Conservation (phyloP, 2,888 invertebrate species). For the Rhimphoctona megacephalus region DNA sequence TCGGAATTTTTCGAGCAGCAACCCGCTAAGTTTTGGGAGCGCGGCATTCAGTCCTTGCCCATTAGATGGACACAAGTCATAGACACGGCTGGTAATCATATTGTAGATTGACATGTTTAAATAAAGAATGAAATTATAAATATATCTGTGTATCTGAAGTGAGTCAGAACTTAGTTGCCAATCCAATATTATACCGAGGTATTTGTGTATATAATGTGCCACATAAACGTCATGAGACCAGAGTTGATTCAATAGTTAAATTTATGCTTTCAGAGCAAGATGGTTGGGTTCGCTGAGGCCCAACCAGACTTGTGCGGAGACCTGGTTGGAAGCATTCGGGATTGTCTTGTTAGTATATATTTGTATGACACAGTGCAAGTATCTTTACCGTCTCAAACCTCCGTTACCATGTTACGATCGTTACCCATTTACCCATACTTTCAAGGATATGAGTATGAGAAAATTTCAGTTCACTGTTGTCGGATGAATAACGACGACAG, state of each 20-base stretch:
- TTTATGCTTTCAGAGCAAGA: conserved; percentile 17
- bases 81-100: too few relatives aligned
- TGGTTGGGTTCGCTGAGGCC: conserved; percentile 27
- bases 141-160: too few relatives aligned
- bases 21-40: too few relatives aligned
- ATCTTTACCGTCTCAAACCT: background rate
- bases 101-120: too few relatives aligned
- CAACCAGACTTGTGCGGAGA: conserved; percentile 16
- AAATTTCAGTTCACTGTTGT: conserved; percentile 62
- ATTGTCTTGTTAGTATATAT: background rate
- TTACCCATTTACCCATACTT: background rate
- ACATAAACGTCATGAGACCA: conserved; percentile 13
- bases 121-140: too few relatives aligned
- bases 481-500: conserved; percentile 70
- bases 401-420: background rate
- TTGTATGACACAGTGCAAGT: background rate
- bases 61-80: too few relatives aligned
- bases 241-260: conserved; percentile 29
- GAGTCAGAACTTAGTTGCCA: too few relatives aligned
- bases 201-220: conserved; percentile 15
- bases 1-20: too few relatives aligned
- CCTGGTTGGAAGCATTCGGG: conserved; percentile 1
- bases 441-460: conserved; percentile 30
- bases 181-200: conserved; percentile 16
- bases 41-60: too few relatives aligned